A percentile compares a stretch with the other conserved stretches of the same genome.
Evolutionary conservation across 2,797 vertebrate genomes (phyloP).

Genomic region (Phyllotis vaccarum): DNA sequence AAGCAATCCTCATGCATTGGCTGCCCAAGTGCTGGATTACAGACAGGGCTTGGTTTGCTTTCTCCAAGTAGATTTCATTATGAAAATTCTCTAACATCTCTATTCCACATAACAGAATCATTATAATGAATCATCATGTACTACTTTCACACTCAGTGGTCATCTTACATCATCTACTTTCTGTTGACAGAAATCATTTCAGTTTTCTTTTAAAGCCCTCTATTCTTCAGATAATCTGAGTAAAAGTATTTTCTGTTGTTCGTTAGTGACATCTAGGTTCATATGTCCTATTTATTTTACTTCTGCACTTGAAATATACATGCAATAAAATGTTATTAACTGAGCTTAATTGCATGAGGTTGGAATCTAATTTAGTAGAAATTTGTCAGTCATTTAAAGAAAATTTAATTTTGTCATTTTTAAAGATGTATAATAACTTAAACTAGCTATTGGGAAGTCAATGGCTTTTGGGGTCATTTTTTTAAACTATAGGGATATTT

Average conservation of each 20-base stretch:
- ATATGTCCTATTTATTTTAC: constrained; percentile 41
- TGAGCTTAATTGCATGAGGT: constrained; percentile 58
- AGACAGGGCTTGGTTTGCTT: background rate
- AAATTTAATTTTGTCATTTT: constrained; percentile 64
- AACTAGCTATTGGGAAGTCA: constrained; percentile 42
- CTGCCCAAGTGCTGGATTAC: background rate
- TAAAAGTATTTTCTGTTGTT: constrained; percentile 16
- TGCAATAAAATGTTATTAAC: constrained; percentile 55
- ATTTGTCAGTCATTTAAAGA: constrained; percentile 60
- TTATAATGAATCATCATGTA: background rate
- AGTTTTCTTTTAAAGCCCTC: background rate
- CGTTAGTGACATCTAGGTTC: constrained; percentile 13
- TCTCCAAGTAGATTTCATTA: background rate
- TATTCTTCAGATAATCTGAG: background rate
- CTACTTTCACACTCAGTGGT: background rate
- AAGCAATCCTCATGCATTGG: background rate
- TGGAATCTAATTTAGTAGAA: constrained; percentile 61
- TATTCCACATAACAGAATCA: background rate
- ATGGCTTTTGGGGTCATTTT: constrained; percentile 48
- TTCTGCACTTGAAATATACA: constrained; percentile 40
- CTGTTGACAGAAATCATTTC: background rate
- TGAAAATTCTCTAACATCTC: constrained; percentile 19
- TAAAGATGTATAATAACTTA: constrained; percentile 53
- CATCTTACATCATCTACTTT: background rate
- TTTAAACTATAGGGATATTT: constrained; percentile 43